Evolutionary conservation across 2,113 vertebrate species (phyloP).

Genomic region (Bubo blakistoni): DNA sequence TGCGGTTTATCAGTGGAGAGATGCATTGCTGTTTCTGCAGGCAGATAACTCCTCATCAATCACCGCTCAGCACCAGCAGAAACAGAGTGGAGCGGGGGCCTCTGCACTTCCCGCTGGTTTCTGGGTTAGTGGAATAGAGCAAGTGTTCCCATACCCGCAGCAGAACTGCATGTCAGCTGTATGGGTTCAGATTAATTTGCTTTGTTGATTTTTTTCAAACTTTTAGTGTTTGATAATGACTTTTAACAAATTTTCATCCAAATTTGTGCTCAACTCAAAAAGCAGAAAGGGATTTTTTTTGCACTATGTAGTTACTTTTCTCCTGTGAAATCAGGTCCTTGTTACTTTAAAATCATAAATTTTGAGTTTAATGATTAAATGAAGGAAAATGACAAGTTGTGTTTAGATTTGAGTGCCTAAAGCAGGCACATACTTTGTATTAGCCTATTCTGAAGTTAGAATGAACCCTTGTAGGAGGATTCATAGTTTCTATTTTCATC

Average conservation of each 20-base stretch:
- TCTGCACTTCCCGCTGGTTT: not conserved
- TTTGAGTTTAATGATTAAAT: not conserved
- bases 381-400: not conserved
- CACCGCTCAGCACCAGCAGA: not conserved
- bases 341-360: not conserved
- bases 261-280: not conserved
- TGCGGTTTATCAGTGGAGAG: not conserved
- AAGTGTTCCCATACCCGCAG: not conserved
- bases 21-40: not conserved
- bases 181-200: not conserved
- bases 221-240: not conserved
- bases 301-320: not conserved
- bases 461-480: not conserved
- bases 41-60: not conserved
- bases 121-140: not conserved
- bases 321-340: not conserved
- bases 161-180: not conserved
- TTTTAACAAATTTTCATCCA: not conserved
- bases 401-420: not conserved
- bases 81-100: rapidly evolving
- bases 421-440: not conserved
- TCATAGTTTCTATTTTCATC: not conserved
- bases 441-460: not conserved
- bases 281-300: not conserved
- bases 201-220: not conserved